phyloP scores from a whole-genome alignment of 2,888 invertebrate genomes.

The Adelphocoris suturalis region DNA sequence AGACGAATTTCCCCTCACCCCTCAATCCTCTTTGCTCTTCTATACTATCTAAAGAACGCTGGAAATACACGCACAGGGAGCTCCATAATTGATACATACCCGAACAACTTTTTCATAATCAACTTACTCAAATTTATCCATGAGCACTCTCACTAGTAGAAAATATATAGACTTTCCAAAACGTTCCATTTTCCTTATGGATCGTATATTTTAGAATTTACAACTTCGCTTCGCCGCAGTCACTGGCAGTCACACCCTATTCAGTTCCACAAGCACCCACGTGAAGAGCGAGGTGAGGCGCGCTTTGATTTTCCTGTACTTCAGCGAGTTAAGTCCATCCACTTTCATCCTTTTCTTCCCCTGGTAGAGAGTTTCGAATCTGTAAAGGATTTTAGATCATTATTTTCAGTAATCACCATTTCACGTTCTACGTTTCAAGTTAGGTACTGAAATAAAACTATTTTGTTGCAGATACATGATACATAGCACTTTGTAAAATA shows the following conservation, averaged over 20 bases:
- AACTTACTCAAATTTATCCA: neutral
- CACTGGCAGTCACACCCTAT: constrained; percentile 42
- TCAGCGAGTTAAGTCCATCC: constrained; percentile 92
- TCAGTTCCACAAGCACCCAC: constrained; percentile 88
- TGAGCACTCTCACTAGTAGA: neutral
- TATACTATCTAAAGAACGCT: too few relatives aligned
- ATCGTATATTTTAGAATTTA: constrained; percentile 8
- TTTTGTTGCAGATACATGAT: too few relatives aligned
- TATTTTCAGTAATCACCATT: too few relatives aligned
- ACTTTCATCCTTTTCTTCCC: constrained; percentile 90
- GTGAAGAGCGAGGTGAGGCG: constrained; percentile 88
- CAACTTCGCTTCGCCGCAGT: too few relatives aligned
- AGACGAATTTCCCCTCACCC: too few relatives aligned
- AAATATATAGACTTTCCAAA: neutral
- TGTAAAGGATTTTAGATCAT: constrained; percentile 77
- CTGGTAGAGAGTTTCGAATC: constrained; percentile 90
- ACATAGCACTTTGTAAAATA: too few relatives aligned
- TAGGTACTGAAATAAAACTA: too few relatives aligned
- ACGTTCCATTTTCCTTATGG: neutral
- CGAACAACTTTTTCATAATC: neutral
- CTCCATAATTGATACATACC: neutral
- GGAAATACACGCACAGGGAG: neutral
- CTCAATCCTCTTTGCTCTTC: too few relatives aligned
- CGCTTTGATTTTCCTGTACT: constrained; percentile 86
- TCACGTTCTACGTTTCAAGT: too few relatives aligned